Percentiles rank a stretch among this genome's conserved stretches.
phyloP scores from a whole-genome alignment of 2,113 vertebrate genomes.

The Hippocampus zosterae region DNA sequence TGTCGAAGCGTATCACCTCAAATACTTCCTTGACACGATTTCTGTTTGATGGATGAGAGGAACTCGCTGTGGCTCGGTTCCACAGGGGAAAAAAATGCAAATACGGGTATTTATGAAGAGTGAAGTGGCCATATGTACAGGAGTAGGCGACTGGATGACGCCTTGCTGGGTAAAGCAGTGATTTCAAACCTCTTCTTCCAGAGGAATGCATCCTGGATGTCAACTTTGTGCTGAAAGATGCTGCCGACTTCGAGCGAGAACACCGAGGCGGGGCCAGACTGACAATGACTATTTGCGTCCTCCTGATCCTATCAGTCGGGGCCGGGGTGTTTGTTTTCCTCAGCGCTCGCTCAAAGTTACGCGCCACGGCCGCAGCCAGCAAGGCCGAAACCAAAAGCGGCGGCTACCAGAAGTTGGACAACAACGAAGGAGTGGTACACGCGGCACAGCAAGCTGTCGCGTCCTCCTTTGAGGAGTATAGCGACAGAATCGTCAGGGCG shows the following conservation, averaged over 20 bases:
- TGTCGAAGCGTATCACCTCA: too few species aligned
- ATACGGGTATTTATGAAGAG: background rate
- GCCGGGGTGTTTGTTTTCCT: constrained; percentile 70
- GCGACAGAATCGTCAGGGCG: constrained; percentile 63
- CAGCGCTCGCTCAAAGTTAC: constrained; percentile 54
- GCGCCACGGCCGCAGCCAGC: background rate
- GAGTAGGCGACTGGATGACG: background rate
- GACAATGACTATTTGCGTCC: constrained; percentile 54
- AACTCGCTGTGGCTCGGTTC: too few species aligned
- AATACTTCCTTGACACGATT: too few species aligned
- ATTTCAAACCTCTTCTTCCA: constrained; percentile 34
- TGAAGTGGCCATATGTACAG: background rate
- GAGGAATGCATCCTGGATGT: constrained; percentile 77
- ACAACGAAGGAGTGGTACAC: constrained; percentile 29
- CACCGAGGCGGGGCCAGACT: constrained; percentile 48
- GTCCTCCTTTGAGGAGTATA: constrained; percentile 75
- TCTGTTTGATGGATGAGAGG: too few species aligned
- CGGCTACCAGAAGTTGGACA: constrained; percentile 77
- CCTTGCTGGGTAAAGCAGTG: background rate
- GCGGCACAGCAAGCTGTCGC: constrained; percentile 30
- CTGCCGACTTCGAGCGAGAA: constrained; percentile 26
- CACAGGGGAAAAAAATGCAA: background rate
- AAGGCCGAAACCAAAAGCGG: constrained; percentile 47
- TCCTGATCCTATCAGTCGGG: constrained; percentile 72
- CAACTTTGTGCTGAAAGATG: constrained; percentile 43